These are phyloP conservation scores for Drosophila mimetica DNA, from an alignment of 2,888 invertebrate genomes.

Conservation along the genomic window DNA sequence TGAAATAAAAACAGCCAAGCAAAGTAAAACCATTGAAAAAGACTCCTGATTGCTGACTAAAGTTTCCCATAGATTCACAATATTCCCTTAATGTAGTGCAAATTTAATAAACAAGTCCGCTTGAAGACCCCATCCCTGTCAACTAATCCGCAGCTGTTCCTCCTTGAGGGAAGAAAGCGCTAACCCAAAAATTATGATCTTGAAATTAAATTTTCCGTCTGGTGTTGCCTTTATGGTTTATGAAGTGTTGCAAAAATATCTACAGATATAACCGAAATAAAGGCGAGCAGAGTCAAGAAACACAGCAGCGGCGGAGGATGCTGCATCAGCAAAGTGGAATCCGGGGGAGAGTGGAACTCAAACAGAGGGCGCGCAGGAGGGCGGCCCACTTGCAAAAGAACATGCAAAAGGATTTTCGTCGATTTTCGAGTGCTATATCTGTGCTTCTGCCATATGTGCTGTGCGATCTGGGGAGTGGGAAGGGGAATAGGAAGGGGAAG, in stretches of 20 bases:
- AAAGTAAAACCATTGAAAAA: not conserved
- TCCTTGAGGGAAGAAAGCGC: constrained; percentile 21
- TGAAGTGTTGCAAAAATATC: constrained; percentile 75
- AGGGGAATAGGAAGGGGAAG: too few species aligned
- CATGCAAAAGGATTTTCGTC: constrained; percentile 79
- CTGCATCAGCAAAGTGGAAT: constrained; percentile 66
- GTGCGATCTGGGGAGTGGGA: constrained; percentile 22
- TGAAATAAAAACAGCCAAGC: too few species aligned
- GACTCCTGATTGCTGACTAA: not conserved
- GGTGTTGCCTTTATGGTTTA: constrained; percentile 71
- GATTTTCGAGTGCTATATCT: constrained; percentile 64
- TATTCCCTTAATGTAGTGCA: not conserved
- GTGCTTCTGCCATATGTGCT: constrained; percentile 65
- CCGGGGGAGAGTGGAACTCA: not conserved
- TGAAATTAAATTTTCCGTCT: constrained; percentile 72
- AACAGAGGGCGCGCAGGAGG: constrained; percentile 6
- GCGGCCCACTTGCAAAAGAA: constrained; percentile 69
- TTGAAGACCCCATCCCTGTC: not conserved
- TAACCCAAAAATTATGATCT: constrained; percentile 66
- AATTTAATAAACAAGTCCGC: constrained; percentile 1
- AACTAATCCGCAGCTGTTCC: constrained; percentile 45
- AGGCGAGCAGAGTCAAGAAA: constrained; percentile 27
- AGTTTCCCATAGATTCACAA: not conserved
- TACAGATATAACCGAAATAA: constrained; percentile 54
- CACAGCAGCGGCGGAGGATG: constrained; percentile 32